These are phyloP conservation scores for Cebidichthys violaceus DNA, from an alignment of 2,113 vertebrate genomes.

Conservation along the genomic window DNA sequence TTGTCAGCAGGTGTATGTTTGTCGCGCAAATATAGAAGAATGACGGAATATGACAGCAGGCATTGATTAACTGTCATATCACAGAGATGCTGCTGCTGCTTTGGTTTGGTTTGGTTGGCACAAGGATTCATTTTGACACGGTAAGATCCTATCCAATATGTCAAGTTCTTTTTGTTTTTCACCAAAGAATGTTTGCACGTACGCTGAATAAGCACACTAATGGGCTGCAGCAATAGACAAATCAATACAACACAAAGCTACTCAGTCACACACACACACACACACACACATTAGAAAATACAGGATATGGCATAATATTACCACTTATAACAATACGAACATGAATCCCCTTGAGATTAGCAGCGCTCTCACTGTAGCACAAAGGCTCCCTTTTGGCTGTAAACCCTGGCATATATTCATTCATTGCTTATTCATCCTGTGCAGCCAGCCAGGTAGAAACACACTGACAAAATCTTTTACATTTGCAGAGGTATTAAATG, in stretches of 20 bases:
- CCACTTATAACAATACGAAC: conserved; percentile 29
- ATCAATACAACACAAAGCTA: conserved; percentile 44
- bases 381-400: conserved; percentile 40
- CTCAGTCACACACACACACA: conserved; percentile 10
- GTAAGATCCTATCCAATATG: conserved; percentile 47
- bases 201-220: conserved; percentile 16
- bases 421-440: conserved; percentile 30
- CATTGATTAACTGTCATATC: conserved; percentile 64
- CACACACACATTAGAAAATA: conserved; percentile 28
- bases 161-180: conserved; percentile 34
- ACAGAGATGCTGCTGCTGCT: conserved; percentile 34
- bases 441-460: conserved; percentile 36
- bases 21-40: conserved; percentile 35
- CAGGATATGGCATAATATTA: conserved; percentile 39
- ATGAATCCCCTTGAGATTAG: conserved; percentile 31
- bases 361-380: conserved; percentile 27
- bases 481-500: conserved; percentile 29
- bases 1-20: conserved; percentile 31
- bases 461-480: conserved; percentile 18
- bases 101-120: conserved; percentile 11
- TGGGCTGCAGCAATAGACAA: conserved; percentile 35
- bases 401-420: conserved; percentile 38
- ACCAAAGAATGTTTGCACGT: conserved; percentile 24
- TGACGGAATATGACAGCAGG: conserved; percentile 31
- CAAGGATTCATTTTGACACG: conserved; percentile 30